phyloP scores from a whole-genome alignment of 30 jellyfish, hydroid and myxozoan genomes.

The Aurelia coerulea region DNA sequence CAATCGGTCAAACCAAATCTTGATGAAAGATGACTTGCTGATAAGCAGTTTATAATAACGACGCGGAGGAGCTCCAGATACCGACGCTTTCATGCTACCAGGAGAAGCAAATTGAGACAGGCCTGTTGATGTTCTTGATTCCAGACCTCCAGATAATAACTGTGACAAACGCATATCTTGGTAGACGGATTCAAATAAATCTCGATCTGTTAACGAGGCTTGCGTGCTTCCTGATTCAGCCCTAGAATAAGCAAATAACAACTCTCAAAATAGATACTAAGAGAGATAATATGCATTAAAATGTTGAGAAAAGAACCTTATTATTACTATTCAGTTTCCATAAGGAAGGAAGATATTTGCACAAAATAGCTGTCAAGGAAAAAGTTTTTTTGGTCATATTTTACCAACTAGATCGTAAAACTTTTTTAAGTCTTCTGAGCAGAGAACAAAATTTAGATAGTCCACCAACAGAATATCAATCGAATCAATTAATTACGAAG shows the following conservation, averaged over 20 bases:
- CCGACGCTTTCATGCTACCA: conserved; percentile 54
- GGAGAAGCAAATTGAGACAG: conserved; percentile 59
- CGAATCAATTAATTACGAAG: too few relatives aligned
- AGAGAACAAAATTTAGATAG: too few relatives aligned
- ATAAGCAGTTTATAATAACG: conserved; percentile 82
- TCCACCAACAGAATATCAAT: too few relatives aligned
- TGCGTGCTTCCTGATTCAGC: conserved; percentile 64
- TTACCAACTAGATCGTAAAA: too few relatives aligned
- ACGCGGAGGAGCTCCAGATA: conserved; percentile 55
- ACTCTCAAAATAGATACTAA: not conserved
- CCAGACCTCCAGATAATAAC: conserved; percentile 53
- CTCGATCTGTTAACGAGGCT: conserved; percentile 73
- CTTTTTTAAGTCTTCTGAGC: too few relatives aligned
- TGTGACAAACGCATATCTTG: conserved; percentile 75
- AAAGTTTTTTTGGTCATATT: too few relatives aligned
- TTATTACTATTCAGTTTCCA: too few relatives aligned
- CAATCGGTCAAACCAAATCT: conserved; percentile 89
- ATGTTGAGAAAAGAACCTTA: too few relatives aligned
- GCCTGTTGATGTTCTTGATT: conserved; percentile 54
- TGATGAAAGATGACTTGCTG: conserved; percentile 51
- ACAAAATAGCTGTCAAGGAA: too few relatives aligned
- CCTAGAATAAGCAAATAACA: not conserved
- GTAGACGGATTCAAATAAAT: conserved; percentile 59
- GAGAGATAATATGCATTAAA: not conserved
- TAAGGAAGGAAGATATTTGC: too few relatives aligned